Percentiles rank a stretch among this genome's conserved stretches.
Conservation (phyloP, 30 jellyfish, hydroid and myxozoan species). For the Turritopsis rubra region DNA sequence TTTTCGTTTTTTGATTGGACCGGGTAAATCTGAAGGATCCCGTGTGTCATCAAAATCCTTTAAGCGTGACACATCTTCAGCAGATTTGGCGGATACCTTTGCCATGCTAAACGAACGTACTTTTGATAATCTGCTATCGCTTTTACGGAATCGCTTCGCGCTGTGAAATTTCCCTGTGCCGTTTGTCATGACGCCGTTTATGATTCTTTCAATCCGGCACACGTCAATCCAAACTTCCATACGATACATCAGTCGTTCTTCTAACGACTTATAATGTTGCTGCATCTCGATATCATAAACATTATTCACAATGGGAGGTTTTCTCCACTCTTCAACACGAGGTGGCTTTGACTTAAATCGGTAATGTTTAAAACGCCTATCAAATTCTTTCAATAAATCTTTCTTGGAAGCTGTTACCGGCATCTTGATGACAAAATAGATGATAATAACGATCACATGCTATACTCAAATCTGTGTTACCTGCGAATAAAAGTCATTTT, state of each 20-base stretch:
- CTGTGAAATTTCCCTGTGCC: not conserved
- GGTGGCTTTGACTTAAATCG: not conserved
- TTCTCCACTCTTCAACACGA: not conserved
- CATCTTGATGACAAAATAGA: not conserved
- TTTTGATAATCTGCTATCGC: not conserved
- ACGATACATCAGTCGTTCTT: constrained; percentile 14
- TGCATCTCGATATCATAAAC: constrained; percentile 24
- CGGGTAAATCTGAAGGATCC: not conserved
- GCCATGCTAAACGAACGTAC: not conserved
- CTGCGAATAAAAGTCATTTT: too few relatives aligned
- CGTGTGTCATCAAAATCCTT: not conserved
- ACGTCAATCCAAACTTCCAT: constrained; percentile 9
- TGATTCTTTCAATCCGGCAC: constrained; percentile 6
- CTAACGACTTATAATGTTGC: not conserved
- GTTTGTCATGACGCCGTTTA: not conserved
- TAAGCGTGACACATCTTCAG: not conserved
- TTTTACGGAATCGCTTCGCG: constrained; percentile 21
- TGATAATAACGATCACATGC: too few relatives aligned
- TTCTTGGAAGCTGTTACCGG: not conserved
- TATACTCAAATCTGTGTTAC: too few relatives aligned
- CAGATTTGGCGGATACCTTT: constrained; percentile 1
- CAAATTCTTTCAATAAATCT: not conserved
- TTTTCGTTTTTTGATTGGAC: not conserved
- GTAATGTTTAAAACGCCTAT: not conserved
- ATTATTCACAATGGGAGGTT: not conserved